Evolutionary conservation across 2,797 vertebrate species (phyloP).

Genomic region (Meda fulgida): DNA sequence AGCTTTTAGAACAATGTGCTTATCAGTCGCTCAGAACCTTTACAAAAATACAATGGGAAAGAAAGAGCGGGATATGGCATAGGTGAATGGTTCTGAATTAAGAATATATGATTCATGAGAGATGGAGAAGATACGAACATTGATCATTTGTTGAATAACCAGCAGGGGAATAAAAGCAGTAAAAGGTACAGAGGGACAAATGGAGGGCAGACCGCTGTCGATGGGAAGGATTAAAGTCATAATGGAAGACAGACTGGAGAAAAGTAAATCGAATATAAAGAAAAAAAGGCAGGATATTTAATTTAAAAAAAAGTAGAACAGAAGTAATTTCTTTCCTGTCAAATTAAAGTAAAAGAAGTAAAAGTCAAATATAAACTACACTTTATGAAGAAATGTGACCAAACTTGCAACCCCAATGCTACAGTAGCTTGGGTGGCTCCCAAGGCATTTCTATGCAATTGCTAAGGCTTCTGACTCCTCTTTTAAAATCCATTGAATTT

Average conservation of each 20-base stretch:
- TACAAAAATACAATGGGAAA: constrained; percentile 9
- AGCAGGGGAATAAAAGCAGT: constrained; percentile 10
- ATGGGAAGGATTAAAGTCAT: constrained; percentile 4
- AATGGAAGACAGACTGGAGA: constrained; percentile 18
- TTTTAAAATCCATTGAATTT: background rate
- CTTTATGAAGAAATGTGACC: background rate
- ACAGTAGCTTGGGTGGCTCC: background rate
- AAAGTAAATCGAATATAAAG: constrained; percentile 6
- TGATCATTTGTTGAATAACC: constrained; percentile 22
- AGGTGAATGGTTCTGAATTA: constrained; percentile 40
- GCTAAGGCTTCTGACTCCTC: background rate
- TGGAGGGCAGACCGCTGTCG: constrained; percentile 8
- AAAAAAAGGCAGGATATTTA: background rate
- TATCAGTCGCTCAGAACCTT: constrained; percentile 46
- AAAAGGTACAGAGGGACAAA: constrained; percentile 32
- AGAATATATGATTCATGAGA: constrained; percentile 34
- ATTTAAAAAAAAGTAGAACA: background rate
- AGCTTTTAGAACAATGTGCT: constrained; percentile 43
- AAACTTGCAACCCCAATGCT: background rate
- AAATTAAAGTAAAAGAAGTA: background rate
- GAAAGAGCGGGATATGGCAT: constrained; percentile 15
- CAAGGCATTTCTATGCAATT: background rate
- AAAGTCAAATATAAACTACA: background rate
- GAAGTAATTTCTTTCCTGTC: background rate
- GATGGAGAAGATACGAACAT: background rate